phyloP scores from a whole-genome alignment of 2,797 vertebrate species.

The Hydrophis major region DNA sequence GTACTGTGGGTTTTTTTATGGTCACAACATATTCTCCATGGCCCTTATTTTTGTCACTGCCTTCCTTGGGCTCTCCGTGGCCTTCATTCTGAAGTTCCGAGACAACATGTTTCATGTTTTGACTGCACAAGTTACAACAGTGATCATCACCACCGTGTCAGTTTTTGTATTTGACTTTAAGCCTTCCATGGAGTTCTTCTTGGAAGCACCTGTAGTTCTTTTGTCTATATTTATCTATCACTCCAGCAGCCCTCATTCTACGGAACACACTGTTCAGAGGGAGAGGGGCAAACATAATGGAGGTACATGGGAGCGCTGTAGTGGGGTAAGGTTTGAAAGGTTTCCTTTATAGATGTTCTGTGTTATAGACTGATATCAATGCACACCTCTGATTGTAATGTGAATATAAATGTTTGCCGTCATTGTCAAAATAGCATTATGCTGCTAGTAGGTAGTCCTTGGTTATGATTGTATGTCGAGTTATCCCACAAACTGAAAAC shows the following conservation, averaged over 20 bases:
- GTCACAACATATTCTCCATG: constrained; percentile 89
- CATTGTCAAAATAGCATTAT: background rate
- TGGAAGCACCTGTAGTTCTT: constrained; percentile 91
- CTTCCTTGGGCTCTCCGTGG: constrained; percentile 88
- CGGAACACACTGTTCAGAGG: constrained; percentile 74
- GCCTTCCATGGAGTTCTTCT: constrained; percentile 90
- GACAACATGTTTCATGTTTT: constrained; percentile 99
- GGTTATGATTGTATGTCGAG: background rate
- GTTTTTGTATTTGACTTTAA: constrained; percentile 90
- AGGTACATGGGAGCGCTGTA: constrained; percentile 84
- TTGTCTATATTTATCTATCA: constrained; percentile 96
- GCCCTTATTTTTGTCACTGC: constrained; percentile 89
- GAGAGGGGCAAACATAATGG: constrained; percentile 83
- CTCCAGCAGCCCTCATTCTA: constrained; percentile 75
- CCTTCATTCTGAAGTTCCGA: constrained; percentile 96
- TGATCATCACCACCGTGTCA: constrained; percentile 87
- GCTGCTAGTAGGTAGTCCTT: background rate
- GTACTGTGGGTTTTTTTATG: constrained; percentile 90
- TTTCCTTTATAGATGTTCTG: background rate
- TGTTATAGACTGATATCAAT: background rate
- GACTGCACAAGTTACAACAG: constrained; percentile 92
- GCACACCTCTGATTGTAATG: background rate
- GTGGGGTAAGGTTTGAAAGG: constrained; percentile 83
- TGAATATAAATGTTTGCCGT: background rate
- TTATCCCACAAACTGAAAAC: background rate